phyloP scores from a whole-genome alignment of 2,113 vertebrate species.

The Spheniscus mendiculus region DNA sequence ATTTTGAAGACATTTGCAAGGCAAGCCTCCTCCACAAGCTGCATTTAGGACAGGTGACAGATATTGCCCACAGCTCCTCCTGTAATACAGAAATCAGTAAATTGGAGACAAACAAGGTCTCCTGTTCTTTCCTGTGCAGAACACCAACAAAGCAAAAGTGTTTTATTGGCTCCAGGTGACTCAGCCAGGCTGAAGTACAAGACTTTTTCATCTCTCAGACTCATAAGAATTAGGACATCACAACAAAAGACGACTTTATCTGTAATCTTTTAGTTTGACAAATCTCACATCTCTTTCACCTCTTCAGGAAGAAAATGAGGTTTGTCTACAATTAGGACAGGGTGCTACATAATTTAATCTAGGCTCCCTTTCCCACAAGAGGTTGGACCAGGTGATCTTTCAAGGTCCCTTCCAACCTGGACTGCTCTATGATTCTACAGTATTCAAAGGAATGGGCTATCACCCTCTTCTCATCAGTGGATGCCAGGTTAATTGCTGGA shows the following conservation, averaged over 20 bases:
- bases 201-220: background rate
- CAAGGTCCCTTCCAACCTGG: background rate
- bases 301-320: background rate
- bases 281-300: background rate
- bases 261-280: background rate
- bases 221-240: background rate
- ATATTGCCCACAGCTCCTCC: background rate
- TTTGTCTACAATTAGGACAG: background rate
- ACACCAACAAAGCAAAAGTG: background rate
- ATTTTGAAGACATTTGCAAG: background rate
- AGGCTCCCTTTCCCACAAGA: background rate
- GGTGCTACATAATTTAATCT: background rate
- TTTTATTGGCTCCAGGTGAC: background rate
- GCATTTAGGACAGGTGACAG: background rate
- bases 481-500: background rate
- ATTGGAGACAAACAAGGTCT: background rate
- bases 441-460: background rate
- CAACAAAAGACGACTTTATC: background rate
- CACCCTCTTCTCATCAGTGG: background rate
- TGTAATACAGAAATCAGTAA: background rate
- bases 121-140: background rate
- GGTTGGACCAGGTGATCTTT: background rate
- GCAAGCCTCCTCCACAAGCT: background rate
- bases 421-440: background rate
- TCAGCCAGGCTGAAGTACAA: background rate